Percentiles rank a stretch among this genome's conserved stretches.
Conservation (phyloP, 1,140 invertebrate species). For the Hetaerina americana region DNA sequence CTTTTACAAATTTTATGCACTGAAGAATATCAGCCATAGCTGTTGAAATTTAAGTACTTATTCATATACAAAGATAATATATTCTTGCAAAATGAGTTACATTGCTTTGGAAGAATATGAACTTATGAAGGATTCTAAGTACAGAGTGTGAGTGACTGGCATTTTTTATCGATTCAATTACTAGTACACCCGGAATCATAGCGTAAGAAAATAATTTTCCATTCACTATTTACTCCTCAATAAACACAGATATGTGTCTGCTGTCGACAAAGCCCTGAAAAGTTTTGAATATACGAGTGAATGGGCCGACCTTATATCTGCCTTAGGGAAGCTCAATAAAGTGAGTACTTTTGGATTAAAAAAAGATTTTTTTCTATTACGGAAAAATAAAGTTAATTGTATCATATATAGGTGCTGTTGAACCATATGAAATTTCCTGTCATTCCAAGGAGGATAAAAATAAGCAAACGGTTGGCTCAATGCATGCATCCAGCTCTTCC, state of each 20-base stretch:
- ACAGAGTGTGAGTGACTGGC: conserved; percentile 42
- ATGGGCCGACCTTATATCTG: conserved; percentile 91
- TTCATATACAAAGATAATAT: neutral
- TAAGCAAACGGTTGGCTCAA: conserved; percentile 86
- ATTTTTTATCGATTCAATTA: conserved; percentile 1
- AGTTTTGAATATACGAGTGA: conserved; percentile 89
- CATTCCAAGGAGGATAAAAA: conserved; percentile 81
- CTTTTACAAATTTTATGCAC: neutral
- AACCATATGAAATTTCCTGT: conserved; percentile 71
- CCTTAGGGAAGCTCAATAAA: conserved; percentile 84
- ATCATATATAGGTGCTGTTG: conserved; percentile 47
- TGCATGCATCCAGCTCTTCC: conserved; percentile 90
- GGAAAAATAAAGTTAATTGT: neutral
- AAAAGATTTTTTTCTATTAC: neutral
- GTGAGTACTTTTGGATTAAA: conserved; percentile 32
- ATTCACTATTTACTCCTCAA: too few relatives aligned
- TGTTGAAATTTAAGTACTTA: neutral
- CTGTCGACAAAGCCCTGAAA: conserved; percentile 80
- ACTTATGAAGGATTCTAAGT: conserved; percentile 62
- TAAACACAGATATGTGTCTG: conserved; percentile 51
- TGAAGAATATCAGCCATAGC: too few relatives aligned
- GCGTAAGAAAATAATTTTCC: too few relatives aligned
- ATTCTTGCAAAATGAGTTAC: conserved; percentile 10
- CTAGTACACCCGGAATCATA: neutral
- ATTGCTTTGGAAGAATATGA: conserved; percentile 50